phyloP scores from a whole-genome alignment of 2,797 vertebrate species.

The Enteromius afrohamiltoni region DNA sequence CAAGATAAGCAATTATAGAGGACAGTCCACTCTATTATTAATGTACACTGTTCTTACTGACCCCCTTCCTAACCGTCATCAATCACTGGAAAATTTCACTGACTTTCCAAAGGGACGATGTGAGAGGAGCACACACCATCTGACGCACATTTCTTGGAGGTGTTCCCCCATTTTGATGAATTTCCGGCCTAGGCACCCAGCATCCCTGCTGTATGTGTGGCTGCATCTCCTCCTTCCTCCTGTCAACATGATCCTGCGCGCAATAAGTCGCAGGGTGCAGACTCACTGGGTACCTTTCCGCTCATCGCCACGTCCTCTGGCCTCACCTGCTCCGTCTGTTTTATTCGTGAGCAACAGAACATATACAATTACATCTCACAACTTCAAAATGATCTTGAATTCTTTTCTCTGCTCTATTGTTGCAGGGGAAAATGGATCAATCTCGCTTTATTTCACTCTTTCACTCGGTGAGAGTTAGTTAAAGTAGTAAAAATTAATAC shows the following conservation, averaged over 20 bases:
- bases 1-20: conserved; percentile 70
- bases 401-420: conserved; percentile 1
- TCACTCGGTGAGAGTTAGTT: neutral
- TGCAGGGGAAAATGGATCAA: conserved; percentile 1
- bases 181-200: conserved; percentile 72
- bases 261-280: conserved; percentile 60
- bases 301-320: conserved; percentile 74
- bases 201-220: conserved; percentile 76
- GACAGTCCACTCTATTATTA: conserved; percentile 70
- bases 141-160: conserved; percentile 71
- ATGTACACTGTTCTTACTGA: conserved; percentile 72
- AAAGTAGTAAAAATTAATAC: neutral
- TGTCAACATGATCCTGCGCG: conserved; percentile 75
- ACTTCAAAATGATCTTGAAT: conserved; percentile 2
- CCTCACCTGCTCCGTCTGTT: conserved; percentile 58
- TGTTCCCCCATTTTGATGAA: conserved; percentile 75
- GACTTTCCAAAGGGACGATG: conserved; percentile 60
- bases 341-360: conserved; percentile 1
- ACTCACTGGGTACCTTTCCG: conserved; percentile 68
- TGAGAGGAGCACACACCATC: conserved; percentile 32
- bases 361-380: neutral
- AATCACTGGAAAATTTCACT: conserved; percentile 68
- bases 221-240: conserved; percentile 71
- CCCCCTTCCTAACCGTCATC: conserved; percentile 67
- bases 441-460: neutral